Evolutionary conservation across 2,888 invertebrate species (phyloP), one percentile per base, ranked within the genome.

Genomic region (Dermolepida albohirtum): DNA sequence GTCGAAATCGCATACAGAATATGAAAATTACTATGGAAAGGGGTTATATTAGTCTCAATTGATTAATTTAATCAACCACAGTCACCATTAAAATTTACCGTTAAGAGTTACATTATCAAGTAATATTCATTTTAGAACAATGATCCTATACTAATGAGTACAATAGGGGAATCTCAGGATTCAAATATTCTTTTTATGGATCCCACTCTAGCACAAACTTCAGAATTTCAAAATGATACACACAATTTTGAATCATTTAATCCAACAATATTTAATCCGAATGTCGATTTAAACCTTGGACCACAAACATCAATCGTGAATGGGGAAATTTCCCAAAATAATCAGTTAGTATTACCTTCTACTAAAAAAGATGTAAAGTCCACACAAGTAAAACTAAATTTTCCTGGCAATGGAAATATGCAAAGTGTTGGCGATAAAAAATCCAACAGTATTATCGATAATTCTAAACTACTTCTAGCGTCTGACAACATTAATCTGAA

Each of bases 101-200:
- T n/a, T n/a, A n/a, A n/a, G n/a, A n/a, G n/a, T n/a, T n/a, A n/a
- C n/a, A n/a, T n/a, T n/a, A n/a, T n/a, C n/a, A n/a, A n/a, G 7
- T 16, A 22, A 29, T 27, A 14, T 50, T 12, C 14, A 47, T 68
- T 55, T 50, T 40, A 68, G 66, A 64, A 71, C 16, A 65, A 70
- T 16, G 78, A 78, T 67, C 72, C 77, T 6, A 63, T 77, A 14
- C 63, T 78, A 6, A 69, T 78, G 49, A 76, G 76, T 43, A 55
- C 74, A 22, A 70, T 78, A 17, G 71, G 67, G 27, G 77, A 78
- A 59, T 69, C 78, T 10, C 77, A 76, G 74, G 78, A 78, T 29
- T 66, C 72, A 4, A 75, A 74, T 44, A 72, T 75, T 14, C 66
- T 79, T 10, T 77, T 78, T 51, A 66, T 69, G 62, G 69, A 69